Evolutionary conservation across 2,888 invertebrate genomes (phyloP).

Genomic region (Troilus luridus): DNA sequence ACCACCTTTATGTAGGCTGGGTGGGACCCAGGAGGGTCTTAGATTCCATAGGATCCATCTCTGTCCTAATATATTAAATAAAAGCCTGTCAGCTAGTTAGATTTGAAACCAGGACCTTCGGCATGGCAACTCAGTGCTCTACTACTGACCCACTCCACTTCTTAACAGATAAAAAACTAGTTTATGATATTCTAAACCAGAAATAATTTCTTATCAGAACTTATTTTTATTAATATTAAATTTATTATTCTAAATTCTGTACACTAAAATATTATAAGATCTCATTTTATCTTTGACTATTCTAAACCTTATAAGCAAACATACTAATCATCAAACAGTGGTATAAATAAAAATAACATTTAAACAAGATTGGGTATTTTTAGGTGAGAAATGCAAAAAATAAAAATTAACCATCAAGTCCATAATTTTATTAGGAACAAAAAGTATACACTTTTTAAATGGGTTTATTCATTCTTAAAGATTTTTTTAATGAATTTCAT

Average conservation of each 20-base stretch:
- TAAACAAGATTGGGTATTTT: neutral
- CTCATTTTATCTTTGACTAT: neutral
- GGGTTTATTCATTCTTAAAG: neutral
- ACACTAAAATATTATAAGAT: neutral
- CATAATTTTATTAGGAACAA: conserved; percentile 46
- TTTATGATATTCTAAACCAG: too few relatives aligned
- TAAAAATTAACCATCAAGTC: neutral
- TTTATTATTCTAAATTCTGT: neutral
- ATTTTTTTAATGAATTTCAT: neutral
- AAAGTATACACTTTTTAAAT: neutral
- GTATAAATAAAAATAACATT: neutral
- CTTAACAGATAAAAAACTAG: too few relatives aligned
- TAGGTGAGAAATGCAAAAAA: neutral
- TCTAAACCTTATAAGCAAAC: neutral
- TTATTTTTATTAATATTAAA: neutral
- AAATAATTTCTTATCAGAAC: neutral
- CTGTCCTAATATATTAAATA: too few relatives aligned
- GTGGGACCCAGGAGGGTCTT: too few relatives aligned
- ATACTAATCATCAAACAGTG: neutral
- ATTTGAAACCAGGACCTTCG: too few relatives aligned
- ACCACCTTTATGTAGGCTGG: too few relatives aligned
- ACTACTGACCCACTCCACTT: too few relatives aligned
- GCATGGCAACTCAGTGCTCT: too few relatives aligned
- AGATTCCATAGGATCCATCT: too few relatives aligned
- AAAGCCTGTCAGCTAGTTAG: too few relatives aligned